Conservation (phyloP, 1,140 invertebrate genomes). For the Dryas iulia region DNA sequence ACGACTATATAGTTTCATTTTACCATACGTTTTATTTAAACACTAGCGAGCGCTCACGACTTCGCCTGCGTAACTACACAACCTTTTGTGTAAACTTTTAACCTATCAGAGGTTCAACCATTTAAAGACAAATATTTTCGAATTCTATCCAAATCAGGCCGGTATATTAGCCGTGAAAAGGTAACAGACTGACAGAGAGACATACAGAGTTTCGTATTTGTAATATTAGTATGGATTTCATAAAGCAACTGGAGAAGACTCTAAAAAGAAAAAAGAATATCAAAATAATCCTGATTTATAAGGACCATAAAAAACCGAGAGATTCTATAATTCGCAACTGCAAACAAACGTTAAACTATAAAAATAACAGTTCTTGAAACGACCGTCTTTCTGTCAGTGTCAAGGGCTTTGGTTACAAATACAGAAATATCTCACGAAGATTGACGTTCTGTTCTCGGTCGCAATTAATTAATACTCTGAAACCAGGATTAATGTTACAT, state of each 20-base stretch:
- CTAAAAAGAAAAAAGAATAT: not conserved
- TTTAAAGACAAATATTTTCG: too few relatives aligned
- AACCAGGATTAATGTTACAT: conserved; percentile 9
- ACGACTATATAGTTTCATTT: too few relatives aligned
- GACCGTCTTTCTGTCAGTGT: conserved; percentile 4
- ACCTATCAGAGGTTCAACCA: too few relatives aligned
- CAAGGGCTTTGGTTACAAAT: conserved; percentile 8
- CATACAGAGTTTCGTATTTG: too few relatives aligned
- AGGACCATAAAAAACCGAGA: not conserved
- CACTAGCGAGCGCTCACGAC: too few relatives aligned
- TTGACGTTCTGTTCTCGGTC: not conserved
- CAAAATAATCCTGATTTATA: not conserved
- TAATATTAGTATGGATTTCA: too few relatives aligned
- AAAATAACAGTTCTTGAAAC: conserved; percentile 10
- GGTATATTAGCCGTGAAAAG: too few relatives aligned
- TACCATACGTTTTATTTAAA: not conserved
- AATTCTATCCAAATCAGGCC: too few relatives aligned
- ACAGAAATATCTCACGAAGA: conserved; percentile 14
- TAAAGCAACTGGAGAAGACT: not conserved
- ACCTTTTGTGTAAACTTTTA: too few relatives aligned
- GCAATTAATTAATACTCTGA: conserved; percentile 3
- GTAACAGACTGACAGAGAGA: too few relatives aligned
- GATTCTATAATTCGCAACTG: not conserved
- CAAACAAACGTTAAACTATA: not conserved
- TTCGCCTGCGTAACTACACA: too few relatives aligned